These are phyloP conservation scores for Oncopodura yosiiana DNA, from an alignment of 1,140 invertebrate genomes.

Conservation along the genomic window DNA sequence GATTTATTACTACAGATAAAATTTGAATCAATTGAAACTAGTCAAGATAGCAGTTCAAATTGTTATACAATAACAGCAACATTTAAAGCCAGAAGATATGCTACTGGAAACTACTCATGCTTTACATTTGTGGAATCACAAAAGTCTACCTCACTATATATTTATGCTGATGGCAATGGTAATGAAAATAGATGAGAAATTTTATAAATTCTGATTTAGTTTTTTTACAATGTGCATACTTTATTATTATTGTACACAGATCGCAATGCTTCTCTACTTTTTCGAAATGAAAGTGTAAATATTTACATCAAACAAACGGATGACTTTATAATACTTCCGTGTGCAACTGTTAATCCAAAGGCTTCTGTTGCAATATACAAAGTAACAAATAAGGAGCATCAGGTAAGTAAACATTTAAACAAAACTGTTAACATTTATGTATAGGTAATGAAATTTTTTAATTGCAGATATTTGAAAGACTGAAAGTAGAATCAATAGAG, in stretches of 20 bases:
- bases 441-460: background rate
- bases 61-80: constrained; percentile 8
- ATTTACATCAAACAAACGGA: constrained; percentile 7
- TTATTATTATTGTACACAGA: background rate
- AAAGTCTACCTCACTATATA: background rate
- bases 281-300: constrained; percentile 6
- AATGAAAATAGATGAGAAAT: background rate
- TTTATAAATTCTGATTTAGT: background rate
- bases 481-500: background rate
- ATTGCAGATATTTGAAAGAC: background rate
- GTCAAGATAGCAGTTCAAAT: background rate
- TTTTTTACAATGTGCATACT: background rate
- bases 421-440: background rate
- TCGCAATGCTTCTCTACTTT: constrained; percentile 9
- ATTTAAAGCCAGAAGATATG: constrained; percentile 3
- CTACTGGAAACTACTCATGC: constrained; percentile 20
- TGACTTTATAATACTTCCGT: constrained; percentile 8
- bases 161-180: constrained; percentile 18
- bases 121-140: background rate
- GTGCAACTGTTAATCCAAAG: constrained; percentile 20
- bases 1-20: background rate
- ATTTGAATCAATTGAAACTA: background rate
- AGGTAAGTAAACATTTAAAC: background rate
- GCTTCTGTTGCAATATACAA: constrained; percentile 19
- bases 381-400: constrained; percentile 2